A percentile compares a stretch with the other conserved stretches of the same genome.
These are phyloP conservation scores for Stegastes partitus DNA, from an alignment of 2,113 vertebrate genomes.

Conservation along the genomic window DNA sequence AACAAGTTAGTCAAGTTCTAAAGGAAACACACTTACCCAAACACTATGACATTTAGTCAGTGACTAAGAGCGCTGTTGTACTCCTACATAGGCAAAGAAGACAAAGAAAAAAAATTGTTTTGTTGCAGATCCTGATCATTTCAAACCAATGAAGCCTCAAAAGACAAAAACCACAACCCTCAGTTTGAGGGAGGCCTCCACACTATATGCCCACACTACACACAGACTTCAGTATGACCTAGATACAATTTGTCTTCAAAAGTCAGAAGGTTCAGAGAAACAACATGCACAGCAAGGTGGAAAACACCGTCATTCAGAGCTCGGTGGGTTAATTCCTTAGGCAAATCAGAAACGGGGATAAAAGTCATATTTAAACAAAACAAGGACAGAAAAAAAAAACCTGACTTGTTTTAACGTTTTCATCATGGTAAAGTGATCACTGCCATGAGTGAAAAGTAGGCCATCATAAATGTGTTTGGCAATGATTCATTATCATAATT, in stretches of 20 bases:
- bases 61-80: not conserved
- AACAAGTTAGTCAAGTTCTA: constrained; percentile 41
- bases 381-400: no score
- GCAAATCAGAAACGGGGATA: not conserved
- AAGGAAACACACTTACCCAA: constrained; percentile 30
- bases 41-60: not conserved
- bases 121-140: not conserved
- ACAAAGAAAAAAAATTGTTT: not conserved
- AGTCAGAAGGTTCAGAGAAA: constrained; percentile 44
- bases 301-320: constrained; percentile 12
- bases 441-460: constrained; percentile 70
- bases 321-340: constrained; percentile 2
- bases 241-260: constrained; percentile 42
- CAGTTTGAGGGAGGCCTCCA: constrained; percentile 1
- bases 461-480: constrained; percentile 77
- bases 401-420: constrained; percentile 29
- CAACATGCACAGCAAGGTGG: not conserved
- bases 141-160: not conserved
- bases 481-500: constrained; percentile 80
- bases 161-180: no score
- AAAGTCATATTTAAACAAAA: constrained; percentile 21
- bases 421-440: constrained; percentile 51
- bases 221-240: constrained; percentile 54
- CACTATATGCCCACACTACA: constrained; percentile 24
- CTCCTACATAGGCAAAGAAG: no score